Base-by-base conservation (phyloP, 2,113 vertebrate species). In the Indri indri region DNA sequence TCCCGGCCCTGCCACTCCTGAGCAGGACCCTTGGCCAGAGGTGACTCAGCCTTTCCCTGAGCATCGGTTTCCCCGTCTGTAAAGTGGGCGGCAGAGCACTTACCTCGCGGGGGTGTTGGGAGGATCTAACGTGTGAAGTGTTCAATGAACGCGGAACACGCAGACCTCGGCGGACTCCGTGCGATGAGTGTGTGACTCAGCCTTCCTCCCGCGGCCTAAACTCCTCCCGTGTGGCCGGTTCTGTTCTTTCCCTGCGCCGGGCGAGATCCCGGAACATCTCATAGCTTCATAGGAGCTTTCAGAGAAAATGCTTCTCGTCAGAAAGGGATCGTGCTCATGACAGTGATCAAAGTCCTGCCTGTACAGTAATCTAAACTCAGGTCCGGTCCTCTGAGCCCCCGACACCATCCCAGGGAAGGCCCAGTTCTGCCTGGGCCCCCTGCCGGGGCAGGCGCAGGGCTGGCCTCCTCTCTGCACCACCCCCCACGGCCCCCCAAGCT, bases 91-190 rank as follows among this genome's bases (percentile, higher is more conserved):
- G 37, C 82, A 32, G 32, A 88, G 52, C 0, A 0, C n/a, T 50
- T 17, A 25, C 6, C 8, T 50, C 25, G 0, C 1, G 16, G 27
- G 57, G n/a, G 37, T 27, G 8, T 30, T 52, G 7, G 3, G 37
- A 45, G 20, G 54, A 30, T 27, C 12, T 12, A 40, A 68, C 2
- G 6, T 9, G 2, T 27, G 25, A 7, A 9, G 50, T 68, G 76
- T 27, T 91, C 77, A n/a, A 2, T 52, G 54, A 22, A 47, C 0
- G 0, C 2, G 32, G 61, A 42, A 17, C 7, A 0, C 17, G 50
- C 32, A 18, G 20, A 84, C 30, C 8, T 17, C 9, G 2, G 1
- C 1, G 10, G 20, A 27, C 5, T 42, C 45, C 2, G 0, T 34
- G 6, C 68, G 47, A 0, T 27, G 8, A 52, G 77, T 32, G 52